Conservation (phyloP, 2,888 invertebrate species). For the Erebia palarica region DNA sequence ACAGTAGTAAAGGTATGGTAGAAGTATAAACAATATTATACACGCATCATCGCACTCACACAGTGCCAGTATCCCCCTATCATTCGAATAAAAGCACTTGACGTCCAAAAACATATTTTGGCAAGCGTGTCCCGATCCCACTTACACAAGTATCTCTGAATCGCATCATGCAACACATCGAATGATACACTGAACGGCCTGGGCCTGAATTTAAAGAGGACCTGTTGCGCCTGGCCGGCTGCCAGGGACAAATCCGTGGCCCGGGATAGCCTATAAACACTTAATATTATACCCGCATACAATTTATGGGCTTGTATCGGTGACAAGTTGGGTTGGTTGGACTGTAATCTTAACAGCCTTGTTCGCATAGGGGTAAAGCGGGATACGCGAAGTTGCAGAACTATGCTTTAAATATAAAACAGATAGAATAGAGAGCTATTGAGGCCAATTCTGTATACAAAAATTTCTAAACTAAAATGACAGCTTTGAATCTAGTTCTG, state of each 20-base stretch:
- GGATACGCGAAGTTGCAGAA: too few relatives aligned
- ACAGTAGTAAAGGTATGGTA: too few relatives aligned
- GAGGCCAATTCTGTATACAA: too few relatives aligned
- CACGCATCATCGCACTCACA: too few relatives aligned
- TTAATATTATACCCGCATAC: conserved; percentile 23
- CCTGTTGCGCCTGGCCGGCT: conserved; percentile 43
- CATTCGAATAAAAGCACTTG: background rate
- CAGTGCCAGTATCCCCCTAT: background rate
- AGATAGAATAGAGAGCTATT: too few relatives aligned
- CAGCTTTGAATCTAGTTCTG: too few relatives aligned
- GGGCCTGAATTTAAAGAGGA: conserved; percentile 37
- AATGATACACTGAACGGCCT: conserved; percentile 29
- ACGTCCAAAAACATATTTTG: background rate
- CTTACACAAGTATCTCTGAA: conserved; percentile 2
- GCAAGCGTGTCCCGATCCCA: background rate
- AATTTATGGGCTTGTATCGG: conserved; percentile 15
- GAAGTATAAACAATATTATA: too few relatives aligned
- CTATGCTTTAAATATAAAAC: too few relatives aligned
- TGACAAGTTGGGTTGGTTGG: background rate
- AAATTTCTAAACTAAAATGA: too few relatives aligned
- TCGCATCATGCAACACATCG: conserved; percentile 25
- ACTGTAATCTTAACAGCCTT: too few relatives aligned
- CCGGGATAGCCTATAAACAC: conserved; percentile 31
- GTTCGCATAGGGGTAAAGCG: too few relatives aligned
- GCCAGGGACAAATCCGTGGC: conserved; percentile 40